Conservation (phyloP, 2,888 invertebrate genomes). For the Ecliptopera silaceata region DNA sequence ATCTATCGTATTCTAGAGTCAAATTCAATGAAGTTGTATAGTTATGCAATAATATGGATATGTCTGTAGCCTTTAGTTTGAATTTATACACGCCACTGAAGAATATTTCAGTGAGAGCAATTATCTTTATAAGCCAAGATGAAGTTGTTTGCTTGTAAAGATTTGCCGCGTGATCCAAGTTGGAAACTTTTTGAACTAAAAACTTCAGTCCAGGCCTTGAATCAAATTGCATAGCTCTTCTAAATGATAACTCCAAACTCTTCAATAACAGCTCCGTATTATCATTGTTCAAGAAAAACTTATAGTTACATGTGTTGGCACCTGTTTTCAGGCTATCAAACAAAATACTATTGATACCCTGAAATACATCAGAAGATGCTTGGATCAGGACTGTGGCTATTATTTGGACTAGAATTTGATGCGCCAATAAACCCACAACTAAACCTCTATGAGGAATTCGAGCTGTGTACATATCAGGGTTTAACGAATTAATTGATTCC, state of each 20-base stretch:
- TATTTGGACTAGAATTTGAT: conserved; percentile 96
- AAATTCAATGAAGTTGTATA: conserved; percentile 82
- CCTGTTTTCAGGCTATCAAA: conserved; percentile 77
- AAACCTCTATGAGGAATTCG: conserved; percentile 94
- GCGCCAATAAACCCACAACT: conserved; percentile 94
- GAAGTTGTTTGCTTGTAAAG: conserved; percentile 96
- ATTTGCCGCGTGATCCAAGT: conserved; percentile 93
- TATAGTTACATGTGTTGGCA: conserved; percentile 70
- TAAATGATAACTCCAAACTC: conserved; percentile 91
- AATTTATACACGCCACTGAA: conserved; percentile 87
- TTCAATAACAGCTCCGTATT: conserved; percentile 89
- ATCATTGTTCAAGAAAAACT: conserved; percentile 79
- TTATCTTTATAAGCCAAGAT: conserved; percentile 94
- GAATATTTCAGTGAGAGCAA: conserved; percentile 93
- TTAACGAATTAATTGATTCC: conserved; percentile 86
- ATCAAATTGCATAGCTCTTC: conserved; percentile 93
- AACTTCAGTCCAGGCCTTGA: conserved; percentile 96
- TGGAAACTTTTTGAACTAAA: conserved; percentile 95
- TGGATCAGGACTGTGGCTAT: conserved; percentile 94
- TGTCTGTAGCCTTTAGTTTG: conserved; percentile 83
- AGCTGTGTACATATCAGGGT: conserved; percentile 90
- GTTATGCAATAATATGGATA: conserved; percentile 84
- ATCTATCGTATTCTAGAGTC: conserved; percentile 81
- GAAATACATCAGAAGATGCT: conserved; percentile 85
- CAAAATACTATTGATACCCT: conserved; percentile 84